Percentiles rank a stretch among this genome's conserved stretches.
Conservation (phyloP, 2,113 vertebrate genomes). For the Motacilla alba region DNA sequence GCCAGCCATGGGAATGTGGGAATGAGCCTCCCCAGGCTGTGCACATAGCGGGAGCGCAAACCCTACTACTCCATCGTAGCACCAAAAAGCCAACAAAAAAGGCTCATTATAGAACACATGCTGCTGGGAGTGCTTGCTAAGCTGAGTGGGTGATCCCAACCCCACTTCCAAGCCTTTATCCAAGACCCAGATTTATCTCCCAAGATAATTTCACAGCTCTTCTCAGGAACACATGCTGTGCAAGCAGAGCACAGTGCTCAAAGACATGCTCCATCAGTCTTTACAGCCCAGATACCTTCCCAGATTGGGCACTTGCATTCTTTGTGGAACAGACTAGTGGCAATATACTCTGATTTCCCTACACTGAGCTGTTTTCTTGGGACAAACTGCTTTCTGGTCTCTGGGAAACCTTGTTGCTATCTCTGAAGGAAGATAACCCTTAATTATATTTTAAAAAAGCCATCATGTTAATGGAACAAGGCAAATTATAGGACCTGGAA, state of each 20-base stretch:
- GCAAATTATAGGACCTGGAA: not conserved
- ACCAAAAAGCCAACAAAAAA: not conserved
- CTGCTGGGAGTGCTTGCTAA: rapidly evolving
- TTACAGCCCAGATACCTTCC: not conserved
- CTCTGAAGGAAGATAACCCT: not conserved
- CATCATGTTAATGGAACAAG: not conserved
- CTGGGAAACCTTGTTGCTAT: not conserved
- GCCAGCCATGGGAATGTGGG: not conserved
- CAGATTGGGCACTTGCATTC: not conserved
- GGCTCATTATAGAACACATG: not conserved
- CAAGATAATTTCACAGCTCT: constrained; percentile 39
- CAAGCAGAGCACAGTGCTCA: not conserved
- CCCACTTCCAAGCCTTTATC: constrained; percentile 47
- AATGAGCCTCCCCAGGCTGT: not conserved
- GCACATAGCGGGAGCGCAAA: not conserved
- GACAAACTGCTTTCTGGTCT: not conserved
- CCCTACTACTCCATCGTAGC: constrained; percentile 5
- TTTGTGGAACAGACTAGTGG: not conserved
- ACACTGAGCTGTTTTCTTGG: not conserved
- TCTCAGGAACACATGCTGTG: not conserved
- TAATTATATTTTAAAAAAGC: not conserved
- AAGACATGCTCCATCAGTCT: not conserved
- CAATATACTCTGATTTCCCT: not conserved
- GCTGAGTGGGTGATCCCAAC: constrained; percentile 62
- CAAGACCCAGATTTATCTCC: constrained; percentile 55